Evolutionary conservation across 2,888 invertebrate species (phyloP).

Genomic region (Macrosoma leucophasiata): DNA sequence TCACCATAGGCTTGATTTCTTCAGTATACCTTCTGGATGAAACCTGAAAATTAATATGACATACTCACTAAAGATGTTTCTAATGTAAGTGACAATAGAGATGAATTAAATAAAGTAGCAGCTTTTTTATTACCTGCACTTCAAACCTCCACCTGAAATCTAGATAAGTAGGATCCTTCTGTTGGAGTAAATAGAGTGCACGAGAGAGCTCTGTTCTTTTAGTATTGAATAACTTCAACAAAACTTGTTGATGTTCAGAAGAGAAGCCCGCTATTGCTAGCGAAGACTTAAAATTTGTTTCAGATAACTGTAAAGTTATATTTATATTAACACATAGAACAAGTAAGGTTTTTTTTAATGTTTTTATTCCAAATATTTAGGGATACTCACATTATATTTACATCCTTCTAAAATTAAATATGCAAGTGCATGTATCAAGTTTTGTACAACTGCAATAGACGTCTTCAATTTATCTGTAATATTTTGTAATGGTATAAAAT

Average conservation of each 20-base stretch:
- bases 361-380: not conserved
- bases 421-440: slow-evolving; percentile 83
- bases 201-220: slow-evolving; percentile 73
- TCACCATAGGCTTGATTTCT: slow-evolving; percentile 52
- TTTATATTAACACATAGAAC: slow-evolving; percentile 12
- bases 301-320: slow-evolving; percentile 45
- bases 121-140: slow-evolving; percentile 44
- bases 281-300: slow-evolving; percentile 60
- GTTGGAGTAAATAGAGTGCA: slow-evolving; percentile 61
- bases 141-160: slow-evolving; percentile 67
- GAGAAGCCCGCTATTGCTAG: slow-evolving; percentile 74
- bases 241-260: slow-evolving; percentile 73
- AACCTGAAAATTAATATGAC: slow-evolving; percentile 37
- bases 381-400: slow-evolving; percentile 77
- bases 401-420: slow-evolving; percentile 82
- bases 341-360: not conserved
- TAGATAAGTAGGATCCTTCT: slow-evolving; percentile 54
- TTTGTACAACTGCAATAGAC: slow-evolving; percentile 70
- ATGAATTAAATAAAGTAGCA: not conserved
- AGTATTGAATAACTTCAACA: slow-evolving; percentile 76
- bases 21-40: slow-evolving; percentile 44
- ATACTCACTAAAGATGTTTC: not conserved
- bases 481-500: too few relatives aligned
- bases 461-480: slow-evolving; percentile 77
- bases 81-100: not conserved